Conservation (phyloP, 2,113 vertebrate genomes). For the Pyxicephalus adspersus region DNA sequence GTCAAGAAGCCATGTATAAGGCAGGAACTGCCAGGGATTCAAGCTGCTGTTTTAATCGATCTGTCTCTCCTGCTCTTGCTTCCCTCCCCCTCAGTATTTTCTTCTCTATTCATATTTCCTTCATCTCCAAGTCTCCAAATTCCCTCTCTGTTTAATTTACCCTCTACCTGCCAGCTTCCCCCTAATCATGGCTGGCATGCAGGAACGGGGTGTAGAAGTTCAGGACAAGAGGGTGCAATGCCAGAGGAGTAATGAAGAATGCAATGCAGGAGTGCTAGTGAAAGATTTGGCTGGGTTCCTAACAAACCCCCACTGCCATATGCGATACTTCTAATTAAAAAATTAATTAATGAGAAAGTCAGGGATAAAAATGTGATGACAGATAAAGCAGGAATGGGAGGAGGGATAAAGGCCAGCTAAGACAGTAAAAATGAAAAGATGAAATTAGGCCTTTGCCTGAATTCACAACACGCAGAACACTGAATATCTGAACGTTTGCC, state of each 20-base stretch:
- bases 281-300: constrained; percentile 42
- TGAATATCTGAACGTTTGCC: not conserved
- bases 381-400: constrained; percentile 32
- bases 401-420: not conserved
- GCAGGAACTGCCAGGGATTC: constrained; percentile 46
- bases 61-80: constrained; percentile 19
- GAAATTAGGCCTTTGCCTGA: constrained; percentile 10
- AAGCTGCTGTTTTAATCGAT: constrained; percentile 56
- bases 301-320: constrained; percentile 54
- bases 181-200: not conserved
- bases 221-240: not conserved
- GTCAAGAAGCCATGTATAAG: constrained; percentile 47
- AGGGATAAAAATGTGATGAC: constrained; percentile 52
- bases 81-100: constrained; percentile 22
- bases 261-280: constrained; percentile 2
- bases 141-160: not conserved
- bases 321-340: constrained; percentile 56
- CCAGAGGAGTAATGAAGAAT: constrained; percentile 7
- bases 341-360: constrained; percentile 55
- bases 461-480: not conserved
- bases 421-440: not conserved
- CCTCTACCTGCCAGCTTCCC: not conserved
- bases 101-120: constrained; percentile 15
- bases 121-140: not conserved
- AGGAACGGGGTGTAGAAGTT: not conserved